These are phyloP conservation scores for Tringa solitaria DNA, from an alignment of 2,113 vertebrate genomes.

Conservation along the genomic window DNA sequence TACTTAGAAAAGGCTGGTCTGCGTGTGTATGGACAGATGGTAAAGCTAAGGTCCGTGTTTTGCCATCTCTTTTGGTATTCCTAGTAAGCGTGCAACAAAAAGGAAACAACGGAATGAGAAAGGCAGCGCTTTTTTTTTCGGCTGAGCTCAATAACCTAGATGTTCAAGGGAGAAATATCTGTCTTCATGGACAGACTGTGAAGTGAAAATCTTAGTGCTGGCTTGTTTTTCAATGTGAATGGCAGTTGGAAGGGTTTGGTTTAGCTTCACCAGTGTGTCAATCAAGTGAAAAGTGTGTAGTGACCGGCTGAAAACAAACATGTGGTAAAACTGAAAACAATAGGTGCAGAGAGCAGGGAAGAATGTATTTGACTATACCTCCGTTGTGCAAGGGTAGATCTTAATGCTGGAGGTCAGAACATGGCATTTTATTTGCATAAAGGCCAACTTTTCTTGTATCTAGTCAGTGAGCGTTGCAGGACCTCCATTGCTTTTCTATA, in stretches of 20 bases:
- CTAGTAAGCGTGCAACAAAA: not conserved
- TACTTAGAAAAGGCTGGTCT: constrained; percentile 4
- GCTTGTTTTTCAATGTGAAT: not conserved
- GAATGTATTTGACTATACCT: not conserved
- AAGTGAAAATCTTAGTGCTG: not conserved
- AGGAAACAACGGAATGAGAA: not conserved
- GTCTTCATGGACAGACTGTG: not conserved
- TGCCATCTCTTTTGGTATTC: not conserved
- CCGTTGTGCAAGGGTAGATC: not conserved
- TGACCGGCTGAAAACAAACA: not conserved
- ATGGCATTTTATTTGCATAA: not conserved
- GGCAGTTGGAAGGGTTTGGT: not conserved
- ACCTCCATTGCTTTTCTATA: not conserved
- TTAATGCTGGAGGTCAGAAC: not conserved
- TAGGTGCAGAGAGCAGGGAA: not conserved
- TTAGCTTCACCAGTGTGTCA: not conserved
- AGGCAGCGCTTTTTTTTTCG: not conserved
- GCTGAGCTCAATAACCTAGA: not conserved
- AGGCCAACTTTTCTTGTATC: not conserved
- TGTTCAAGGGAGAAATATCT: not conserved
- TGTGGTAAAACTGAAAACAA: not conserved
- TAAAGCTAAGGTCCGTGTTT: not conserved
- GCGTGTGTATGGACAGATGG: not conserved
- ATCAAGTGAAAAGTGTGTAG: not conserved
- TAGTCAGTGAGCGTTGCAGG: not conserved